Conservation (phyloP, 2,797 vertebrate genomes). For the Limnodromus scolopaceus region DNA sequence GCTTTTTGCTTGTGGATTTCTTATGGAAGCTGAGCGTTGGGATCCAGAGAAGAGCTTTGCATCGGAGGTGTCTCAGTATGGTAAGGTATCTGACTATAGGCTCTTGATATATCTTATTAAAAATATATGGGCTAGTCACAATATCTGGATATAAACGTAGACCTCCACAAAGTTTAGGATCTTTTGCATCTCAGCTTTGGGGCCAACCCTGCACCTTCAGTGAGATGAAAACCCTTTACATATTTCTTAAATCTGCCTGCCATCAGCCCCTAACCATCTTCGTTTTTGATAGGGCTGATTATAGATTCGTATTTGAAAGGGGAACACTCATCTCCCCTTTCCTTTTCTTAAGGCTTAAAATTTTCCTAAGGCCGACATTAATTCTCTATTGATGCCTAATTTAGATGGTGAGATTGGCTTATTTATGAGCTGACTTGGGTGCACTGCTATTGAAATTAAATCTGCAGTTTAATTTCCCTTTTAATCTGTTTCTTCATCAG, state of each 20-base stretch:
- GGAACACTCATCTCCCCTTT: neutral
- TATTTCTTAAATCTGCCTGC: neutral
- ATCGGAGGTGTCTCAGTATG: neutral
- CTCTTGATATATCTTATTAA: neutral
- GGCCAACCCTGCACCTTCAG: neutral
- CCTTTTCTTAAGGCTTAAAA: neutral
- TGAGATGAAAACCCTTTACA: neutral
- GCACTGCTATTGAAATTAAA: neutral
- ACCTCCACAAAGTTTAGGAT: neutral
- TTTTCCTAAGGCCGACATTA: neutral
- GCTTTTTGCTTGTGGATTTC: neutral
- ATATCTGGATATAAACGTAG: neutral
- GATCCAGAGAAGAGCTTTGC: neutral
- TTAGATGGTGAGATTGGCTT: constrained; percentile 26
- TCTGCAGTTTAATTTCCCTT: constrained; percentile 37
- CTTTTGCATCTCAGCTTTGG: neutral
- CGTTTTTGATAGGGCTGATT: neutral
- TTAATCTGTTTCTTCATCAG: constrained; percentile 49
- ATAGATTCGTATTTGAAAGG: neutral
- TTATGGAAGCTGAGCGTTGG: neutral
- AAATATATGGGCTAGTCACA: neutral
- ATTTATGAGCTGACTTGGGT: neutral
- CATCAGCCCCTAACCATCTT: neutral
- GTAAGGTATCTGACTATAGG: neutral
- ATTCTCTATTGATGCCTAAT: neutral